These are phyloP conservation scores for Masnerella sp. DNA, from an alignment of 2,888 invertebrate genomes.

Conservation along the genomic window DNA sequence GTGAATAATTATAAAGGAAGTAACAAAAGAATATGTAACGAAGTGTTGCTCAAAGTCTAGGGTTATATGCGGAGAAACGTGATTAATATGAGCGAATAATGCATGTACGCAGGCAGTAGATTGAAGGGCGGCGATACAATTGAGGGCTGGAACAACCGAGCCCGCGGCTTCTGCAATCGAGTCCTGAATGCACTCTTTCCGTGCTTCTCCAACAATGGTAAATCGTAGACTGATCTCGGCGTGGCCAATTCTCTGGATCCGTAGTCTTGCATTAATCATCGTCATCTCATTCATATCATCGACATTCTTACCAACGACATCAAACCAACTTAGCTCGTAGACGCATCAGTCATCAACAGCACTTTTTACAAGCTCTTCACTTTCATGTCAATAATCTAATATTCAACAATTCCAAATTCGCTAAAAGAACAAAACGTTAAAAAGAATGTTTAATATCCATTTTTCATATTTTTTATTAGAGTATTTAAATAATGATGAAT, in stretches of 20 bases:
- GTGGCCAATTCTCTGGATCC: conserved; percentile 48
- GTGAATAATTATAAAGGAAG: too few relatives aligned
- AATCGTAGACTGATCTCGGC: conserved; percentile 71
- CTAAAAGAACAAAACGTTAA: not conserved
- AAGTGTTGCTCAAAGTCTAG: conserved; percentile 44
- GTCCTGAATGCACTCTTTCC: conserved; percentile 76
- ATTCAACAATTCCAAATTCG: not conserved
- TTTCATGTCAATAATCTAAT: not conserved
- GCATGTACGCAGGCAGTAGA: conserved; percentile 73
- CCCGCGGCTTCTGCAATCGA: conserved; percentile 77
- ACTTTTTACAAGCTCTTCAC: conserved; percentile 5
- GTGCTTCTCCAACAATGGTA: conserved; percentile 77
- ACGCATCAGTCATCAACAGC: conserved; percentile 44
- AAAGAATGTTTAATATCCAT: too few relatives aligned
- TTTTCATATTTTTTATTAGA: too few relatives aligned
- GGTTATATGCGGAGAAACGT: conserved; percentile 29
- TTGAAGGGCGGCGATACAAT: conserved; percentile 72
- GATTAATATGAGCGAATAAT: conserved; percentile 55
- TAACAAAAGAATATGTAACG: too few relatives aligned
- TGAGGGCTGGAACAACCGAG: conserved; percentile 76
- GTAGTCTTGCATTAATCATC: conserved; percentile 56
- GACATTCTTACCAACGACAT: conserved; percentile 42
- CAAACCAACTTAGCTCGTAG: conserved; percentile 42
- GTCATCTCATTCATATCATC: conserved; percentile 54
- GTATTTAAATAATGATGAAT: too few relatives aligned